Base-by-base conservation (phyloP, 2,797 vertebrate species). In the Myripristis murdjan region DNA sequence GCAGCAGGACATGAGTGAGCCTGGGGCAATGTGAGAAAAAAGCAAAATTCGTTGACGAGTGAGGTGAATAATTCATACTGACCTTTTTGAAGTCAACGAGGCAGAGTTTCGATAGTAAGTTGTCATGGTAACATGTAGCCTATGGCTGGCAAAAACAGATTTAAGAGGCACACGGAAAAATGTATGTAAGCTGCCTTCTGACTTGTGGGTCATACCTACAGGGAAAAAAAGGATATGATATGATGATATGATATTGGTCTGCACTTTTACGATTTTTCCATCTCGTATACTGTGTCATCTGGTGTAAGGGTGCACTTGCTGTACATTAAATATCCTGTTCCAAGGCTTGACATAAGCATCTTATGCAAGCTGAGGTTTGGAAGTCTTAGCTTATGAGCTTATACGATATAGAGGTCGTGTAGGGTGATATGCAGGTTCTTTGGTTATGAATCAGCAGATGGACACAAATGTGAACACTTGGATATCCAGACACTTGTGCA, bases 391-490 rank as follows among this genome's bases (percentile, higher is more conserved):
- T 31, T 31, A 31, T 31, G 37, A 0, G 8, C 43, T 62, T 54
- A 53, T 33, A 65, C 24, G 22, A 41, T 58, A 55, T 58, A 54
- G 18, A 64, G 64, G 60, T 70, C 72, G 63, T 28, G 23, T 43
- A 53, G 64, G 61, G 60, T 54, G 61, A 65, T 26, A 20, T 61
- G 57, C 43, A 33, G 53, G 35, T 41, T 60, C 35, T n/a, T 20
- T 52, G 24, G 22, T 2, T n/a, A 6, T 15, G 18, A 15, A 20
- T 24, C 10, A 9, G 23, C 24, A 5, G 2, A 52, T 31, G 20
- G 15, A 15, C 39, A 16, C 4, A n/a, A n/a, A n/a, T n/a, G n/a
- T n/a, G n/a, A n/a, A n/a, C n/a, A n/a, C n/a, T n/a, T n/a, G n/a
- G n/a, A n/a, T n/a, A n/a, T n/a, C n/a, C n/a, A n/a, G n/a, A 18